phyloP scores from a whole-genome alignment of 2,888 invertebrate species.

The Sminthurides aquaticus region DNA sequence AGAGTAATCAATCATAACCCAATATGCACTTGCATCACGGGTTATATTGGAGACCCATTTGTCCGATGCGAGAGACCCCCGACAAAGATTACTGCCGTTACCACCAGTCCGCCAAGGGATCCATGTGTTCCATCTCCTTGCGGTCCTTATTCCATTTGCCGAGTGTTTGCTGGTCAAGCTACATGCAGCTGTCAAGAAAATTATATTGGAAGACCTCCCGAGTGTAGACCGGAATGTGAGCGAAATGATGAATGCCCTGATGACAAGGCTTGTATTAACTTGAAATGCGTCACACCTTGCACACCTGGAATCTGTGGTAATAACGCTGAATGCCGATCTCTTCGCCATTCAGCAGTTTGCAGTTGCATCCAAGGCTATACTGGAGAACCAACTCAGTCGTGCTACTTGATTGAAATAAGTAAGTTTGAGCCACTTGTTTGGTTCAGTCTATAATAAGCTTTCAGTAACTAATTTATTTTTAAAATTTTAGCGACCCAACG shows the following conservation, averaged over 20 bases:
- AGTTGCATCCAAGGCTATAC: constrained; percentile 68
- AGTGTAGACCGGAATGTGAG: constrained; percentile 55
- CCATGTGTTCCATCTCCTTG: constrained; percentile 47
- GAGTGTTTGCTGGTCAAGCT: constrained; percentile 40
- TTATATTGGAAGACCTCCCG: constrained; percentile 63
- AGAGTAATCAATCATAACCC: constrained; percentile 44
- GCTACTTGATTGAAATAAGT: constrained; percentile 50
- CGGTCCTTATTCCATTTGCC: constrained; percentile 46
- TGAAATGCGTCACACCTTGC: constrained; percentile 55
- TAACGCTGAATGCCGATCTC: constrained; percentile 72
- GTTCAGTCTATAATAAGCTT: too few relatives aligned
- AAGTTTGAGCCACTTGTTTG: constrained; percentile 53
- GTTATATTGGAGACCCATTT: constrained; percentile 40
- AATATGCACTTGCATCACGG: constrained; percentile 23
- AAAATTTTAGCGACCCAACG: constrained; percentile 9
- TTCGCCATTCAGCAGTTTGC: constrained; percentile 69
- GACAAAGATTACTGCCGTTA: not conserved
- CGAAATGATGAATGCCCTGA: constrained; percentile 54
- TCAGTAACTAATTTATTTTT: too few relatives aligned
- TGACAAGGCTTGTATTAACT: constrained; percentile 46
- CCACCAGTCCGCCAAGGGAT: constrained; percentile 44
- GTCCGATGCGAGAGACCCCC: constrained; percentile 24
- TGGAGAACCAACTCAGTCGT: constrained; percentile 60
- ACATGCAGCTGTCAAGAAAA: constrained; percentile 58
- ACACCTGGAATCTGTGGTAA: constrained; percentile 66